Conservation (phyloP, 35 echinoderm and acorn worm genomes). For the Apostichopus californicus region DNA sequence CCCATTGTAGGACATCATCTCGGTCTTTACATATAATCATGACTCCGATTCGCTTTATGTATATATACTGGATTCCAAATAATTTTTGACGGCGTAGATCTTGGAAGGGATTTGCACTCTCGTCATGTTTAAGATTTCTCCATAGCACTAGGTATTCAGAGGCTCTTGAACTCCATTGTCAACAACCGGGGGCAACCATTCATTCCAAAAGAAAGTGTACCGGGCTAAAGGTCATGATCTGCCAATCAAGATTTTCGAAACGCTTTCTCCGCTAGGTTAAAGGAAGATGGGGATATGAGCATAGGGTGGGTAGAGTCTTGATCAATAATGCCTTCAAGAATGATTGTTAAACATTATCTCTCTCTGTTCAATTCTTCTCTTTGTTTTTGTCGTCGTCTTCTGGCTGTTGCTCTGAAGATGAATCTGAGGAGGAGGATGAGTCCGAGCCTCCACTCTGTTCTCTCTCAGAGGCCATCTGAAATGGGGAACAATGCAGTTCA, state of each 20-base stretch:
- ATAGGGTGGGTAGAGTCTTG: not conserved
- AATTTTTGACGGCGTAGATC: no score
- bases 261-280: not conserved
- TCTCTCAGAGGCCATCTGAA: slow-evolving; percentile 73
- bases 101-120: no score
- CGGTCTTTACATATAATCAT: no score
- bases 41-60: no score
- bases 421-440: slow-evolving; percentile 6
- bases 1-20: no score
- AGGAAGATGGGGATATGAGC: not conserved
- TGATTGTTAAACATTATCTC: not conserved
- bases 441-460: slow-evolving; percentile 55
- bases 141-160: not conserved
- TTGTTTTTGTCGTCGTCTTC: slow-evolving; percentile 13
- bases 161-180: not conserved
- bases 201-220: no score
- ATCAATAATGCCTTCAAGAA: not conserved
- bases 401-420: not conserved
- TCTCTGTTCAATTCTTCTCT: slow-evolving; percentile 25
- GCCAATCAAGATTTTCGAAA: no score
- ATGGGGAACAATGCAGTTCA: no score
- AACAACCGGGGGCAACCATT: no score
- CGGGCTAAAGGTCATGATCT: no score
- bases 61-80: no score
- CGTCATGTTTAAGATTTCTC: not conserved